Percentiles rank a stretch among this genome's conserved stretches.
These are phyloP conservation scores for Glossosoma conforme DNA, from an alignment of 1,140 invertebrate genomes.

Conservation along the genomic window DNA sequence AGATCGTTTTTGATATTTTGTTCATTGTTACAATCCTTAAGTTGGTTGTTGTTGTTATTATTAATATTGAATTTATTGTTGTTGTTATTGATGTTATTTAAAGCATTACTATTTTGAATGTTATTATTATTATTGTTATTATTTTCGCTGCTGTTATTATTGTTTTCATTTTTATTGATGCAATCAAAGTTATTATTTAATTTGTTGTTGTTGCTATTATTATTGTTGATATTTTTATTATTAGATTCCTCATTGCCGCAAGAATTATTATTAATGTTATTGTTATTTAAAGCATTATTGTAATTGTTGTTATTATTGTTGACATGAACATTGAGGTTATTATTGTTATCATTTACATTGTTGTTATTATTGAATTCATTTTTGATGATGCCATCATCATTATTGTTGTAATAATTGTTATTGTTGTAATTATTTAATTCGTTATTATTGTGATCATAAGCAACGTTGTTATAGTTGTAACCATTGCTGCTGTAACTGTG, in stretches of 20 bases:
- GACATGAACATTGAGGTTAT: too few species aligned
- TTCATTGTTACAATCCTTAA: too few species aligned
- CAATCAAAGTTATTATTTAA: not conserved
- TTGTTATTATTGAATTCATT: too few species aligned
- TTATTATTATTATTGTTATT: conserved; percentile 1
- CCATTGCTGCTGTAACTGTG: too few species aligned
- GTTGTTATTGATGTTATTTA: not conserved
- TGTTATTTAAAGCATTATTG: not conserved
- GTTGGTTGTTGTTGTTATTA: not conserved
- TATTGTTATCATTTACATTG: not conserved
- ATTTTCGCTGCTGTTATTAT: not conserved
- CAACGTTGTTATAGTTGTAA: too few species aligned
- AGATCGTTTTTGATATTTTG: too few species aligned
- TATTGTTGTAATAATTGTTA: too few species aligned
- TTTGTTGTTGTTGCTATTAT: too few species aligned
- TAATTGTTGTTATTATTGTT: not conserved
- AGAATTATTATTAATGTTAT: not conserved
- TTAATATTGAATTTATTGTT: not conserved
- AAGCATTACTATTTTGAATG: not conserved
- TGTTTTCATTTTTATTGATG: not conserved
- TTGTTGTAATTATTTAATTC: too few species aligned
- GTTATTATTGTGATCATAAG: too few species aligned
- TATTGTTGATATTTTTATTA: not conserved
- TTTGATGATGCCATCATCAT: too few species aligned
- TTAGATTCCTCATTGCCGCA: not conserved